phyloP scores from a whole-genome alignment of 1,140 invertebrate genomes.

The Plutomurus gul region DNA sequence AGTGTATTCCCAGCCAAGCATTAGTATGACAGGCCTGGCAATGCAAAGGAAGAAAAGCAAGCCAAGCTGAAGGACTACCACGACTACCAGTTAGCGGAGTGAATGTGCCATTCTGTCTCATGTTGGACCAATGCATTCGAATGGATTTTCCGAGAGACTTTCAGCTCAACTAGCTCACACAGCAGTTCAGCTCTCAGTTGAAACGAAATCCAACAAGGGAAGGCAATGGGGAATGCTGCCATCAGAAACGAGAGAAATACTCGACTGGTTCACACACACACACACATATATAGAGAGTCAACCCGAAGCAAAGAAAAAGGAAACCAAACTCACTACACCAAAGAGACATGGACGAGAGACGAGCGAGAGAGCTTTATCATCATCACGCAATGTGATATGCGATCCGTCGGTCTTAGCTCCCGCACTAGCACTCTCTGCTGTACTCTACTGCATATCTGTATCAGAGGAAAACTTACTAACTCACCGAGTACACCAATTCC shows the following conservation, averaged over 20 bases:
- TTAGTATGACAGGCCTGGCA: neutral
- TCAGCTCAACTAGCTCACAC: neutral
- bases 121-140: constrained; percentile 14
- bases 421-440: neutral
- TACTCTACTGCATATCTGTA: neutral
- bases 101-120: neutral
- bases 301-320: neutral
- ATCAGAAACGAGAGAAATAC: neutral
- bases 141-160: neutral
- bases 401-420: neutral
- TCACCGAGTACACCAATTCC: too few relatives aligned
- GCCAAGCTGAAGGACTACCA: neutral
- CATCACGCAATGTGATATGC: constrained; percentile 1
- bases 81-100: neutral
- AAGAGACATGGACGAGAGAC: neutral
- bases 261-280: neutral
- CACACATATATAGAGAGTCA: neutral
- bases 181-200: neutral
- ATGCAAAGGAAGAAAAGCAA: neutral
- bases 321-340: neutral
- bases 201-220: neutral
- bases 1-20: too few relatives aligned
- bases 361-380: constrained; percentile 12
- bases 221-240: constrained; percentile 16
- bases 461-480: too few relatives aligned